Evolutionary conservation across 2,797 vertebrate genomes (phyloP).

Genomic region (Allobates femoralis): DNA sequence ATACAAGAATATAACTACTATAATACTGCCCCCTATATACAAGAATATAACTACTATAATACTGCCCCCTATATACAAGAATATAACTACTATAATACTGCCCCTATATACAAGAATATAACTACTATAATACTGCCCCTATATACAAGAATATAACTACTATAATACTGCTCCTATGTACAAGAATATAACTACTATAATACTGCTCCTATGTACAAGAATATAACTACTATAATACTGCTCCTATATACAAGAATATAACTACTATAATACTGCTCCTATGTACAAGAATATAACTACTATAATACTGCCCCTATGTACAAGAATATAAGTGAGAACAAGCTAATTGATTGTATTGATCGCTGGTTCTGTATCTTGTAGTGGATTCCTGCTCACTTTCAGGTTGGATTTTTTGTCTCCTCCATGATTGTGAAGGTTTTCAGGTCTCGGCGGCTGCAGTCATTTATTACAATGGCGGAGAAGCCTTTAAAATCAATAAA

Average conservation of each 20-base stretch:
- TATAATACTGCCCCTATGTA: background rate
- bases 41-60: no score
- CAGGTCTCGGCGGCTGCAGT: no score
- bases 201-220: no score
- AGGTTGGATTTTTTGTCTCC: background rate
- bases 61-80: background rate
- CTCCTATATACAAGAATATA: background rate
- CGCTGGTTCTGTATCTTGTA: no score
- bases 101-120: background rate
- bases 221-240: no score
- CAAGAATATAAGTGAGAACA: background rate
- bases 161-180: slow-evolving; percentile 5
- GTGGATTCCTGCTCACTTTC: slow-evolving; percentile 28
- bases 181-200: slow-evolving; percentile 11
- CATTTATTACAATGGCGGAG: no score
- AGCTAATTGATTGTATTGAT: no score
- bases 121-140: background rate
- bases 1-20: background rate
- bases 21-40: background rate
- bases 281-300: background rate
- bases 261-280: background rate
- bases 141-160: background rate
- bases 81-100: slow-evolving; percentile 21
- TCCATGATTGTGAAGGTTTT: no score
- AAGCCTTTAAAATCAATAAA: no score